These are phyloP conservation scores for Arothron firmamentum DNA, from an alignment of 2,113 vertebrate genomes.

Conservation along the genomic window DNA sequence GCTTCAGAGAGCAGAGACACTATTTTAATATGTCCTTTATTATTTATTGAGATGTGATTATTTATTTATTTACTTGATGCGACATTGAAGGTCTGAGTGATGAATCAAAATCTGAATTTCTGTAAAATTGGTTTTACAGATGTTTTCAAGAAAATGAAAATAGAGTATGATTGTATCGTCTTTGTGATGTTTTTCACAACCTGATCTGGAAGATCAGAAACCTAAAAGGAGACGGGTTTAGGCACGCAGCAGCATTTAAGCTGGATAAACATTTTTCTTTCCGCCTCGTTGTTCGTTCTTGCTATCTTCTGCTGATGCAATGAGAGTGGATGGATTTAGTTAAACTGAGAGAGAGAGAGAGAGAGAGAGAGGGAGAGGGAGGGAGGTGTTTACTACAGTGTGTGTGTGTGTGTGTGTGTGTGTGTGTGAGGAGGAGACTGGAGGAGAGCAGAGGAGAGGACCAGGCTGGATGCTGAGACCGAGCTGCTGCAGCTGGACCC, in stretches of 20 bases:
- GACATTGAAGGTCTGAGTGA: too few species aligned
- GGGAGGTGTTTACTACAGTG: conserved; percentile 35
- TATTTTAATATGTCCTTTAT: too few species aligned
- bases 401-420: conserved; percentile 18
- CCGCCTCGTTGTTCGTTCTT: conserved; percentile 5
- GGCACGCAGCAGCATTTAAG: not conserved
- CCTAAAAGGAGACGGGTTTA: not conserved
- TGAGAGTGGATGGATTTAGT: conserved; percentile 47
- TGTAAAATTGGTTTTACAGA: too few species aligned
- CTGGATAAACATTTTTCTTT: not conserved
- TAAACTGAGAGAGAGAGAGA: conserved; percentile 16
- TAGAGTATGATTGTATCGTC: too few species aligned
- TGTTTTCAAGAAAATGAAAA: too few species aligned
- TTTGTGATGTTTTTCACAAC: too few species aligned
- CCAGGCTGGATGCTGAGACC: conserved; percentile 39
- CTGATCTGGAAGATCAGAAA: not conserved
- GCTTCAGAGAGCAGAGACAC: too few species aligned
- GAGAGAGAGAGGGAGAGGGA: conserved; percentile 7
- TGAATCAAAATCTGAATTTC: too few species aligned
- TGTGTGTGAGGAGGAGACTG: conserved; percentile 34
- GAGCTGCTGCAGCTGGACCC: conserved; percentile 20
- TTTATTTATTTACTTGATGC: too few species aligned
- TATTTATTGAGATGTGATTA: too few species aligned
- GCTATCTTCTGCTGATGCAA: conserved; percentile 40
- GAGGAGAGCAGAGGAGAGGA: conserved; percentile 30